phyloP scores from a whole-genome alignment of 2,113 vertebrate genomes.

The Apteryx mantelli region DNA sequence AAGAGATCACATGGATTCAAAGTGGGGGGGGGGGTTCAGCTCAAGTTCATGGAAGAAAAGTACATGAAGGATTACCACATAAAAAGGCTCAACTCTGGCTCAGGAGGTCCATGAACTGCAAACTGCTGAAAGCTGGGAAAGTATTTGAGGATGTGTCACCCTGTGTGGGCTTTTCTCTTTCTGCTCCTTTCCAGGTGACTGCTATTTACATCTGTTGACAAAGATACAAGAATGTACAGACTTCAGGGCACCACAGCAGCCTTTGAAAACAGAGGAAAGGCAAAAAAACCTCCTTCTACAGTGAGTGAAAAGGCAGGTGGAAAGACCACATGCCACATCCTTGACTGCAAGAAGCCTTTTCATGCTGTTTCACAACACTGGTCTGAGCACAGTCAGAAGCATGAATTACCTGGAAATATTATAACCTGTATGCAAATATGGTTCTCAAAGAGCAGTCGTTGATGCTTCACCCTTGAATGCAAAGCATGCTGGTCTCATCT shows the following conservation, averaged over 20 bases:
- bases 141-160: conserved; percentile 19
- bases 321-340: accelerated
- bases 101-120: neutral
- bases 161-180: neutral
- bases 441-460: neutral
- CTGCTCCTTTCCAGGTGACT: neutral
- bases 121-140: conserved; percentile 14
- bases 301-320: neutral
- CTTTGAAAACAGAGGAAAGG: neutral
- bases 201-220: neutral
- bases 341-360: neutral
- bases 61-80: conserved; percentile 27
- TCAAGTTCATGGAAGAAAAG: conserved; percentile 31
- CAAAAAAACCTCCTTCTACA: neutral
- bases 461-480: neutral
- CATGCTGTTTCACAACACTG: neutral
- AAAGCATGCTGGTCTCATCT: neutral
- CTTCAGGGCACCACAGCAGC: neutral
- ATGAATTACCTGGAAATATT: accelerated
- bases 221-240: accelerated
- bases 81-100: conserved; percentile 28
- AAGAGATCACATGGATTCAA: conserved; percentile 12
- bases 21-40: conserved; percentile 14
- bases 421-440: neutral
- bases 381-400: neutral